phyloP scores from a whole-genome alignment of 2,113 vertebrate genomes.

The Ondatra zibethicus region DNA sequence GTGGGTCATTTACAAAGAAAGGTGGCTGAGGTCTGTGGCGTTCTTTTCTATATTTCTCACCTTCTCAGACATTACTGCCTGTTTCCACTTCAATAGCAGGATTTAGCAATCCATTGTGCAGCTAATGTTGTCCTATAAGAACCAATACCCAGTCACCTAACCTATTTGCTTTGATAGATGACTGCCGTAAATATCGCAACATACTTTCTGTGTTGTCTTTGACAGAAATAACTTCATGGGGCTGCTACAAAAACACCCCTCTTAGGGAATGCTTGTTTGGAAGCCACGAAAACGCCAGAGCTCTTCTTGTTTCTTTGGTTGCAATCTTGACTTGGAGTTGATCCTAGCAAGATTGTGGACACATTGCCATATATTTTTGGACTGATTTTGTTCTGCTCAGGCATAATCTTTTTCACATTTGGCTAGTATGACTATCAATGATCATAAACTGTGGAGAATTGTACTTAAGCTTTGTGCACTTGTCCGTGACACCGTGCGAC shows the following conservation, averaged over 20 bases:
- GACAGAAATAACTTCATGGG: background rate
- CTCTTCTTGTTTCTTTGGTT: background rate
- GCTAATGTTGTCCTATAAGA: background rate
- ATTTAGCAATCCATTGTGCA: background rate
- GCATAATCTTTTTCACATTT: background rate
- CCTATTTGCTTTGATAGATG: background rate
- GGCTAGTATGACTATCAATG: background rate
- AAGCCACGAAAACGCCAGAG: background rate
- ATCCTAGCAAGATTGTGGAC: background rate
- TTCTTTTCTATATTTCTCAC: background rate
- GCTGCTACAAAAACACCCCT: background rate
- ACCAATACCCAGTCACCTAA: background rate
- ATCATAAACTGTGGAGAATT: background rate
- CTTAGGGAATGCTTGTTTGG: background rate
- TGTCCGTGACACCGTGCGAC: background rate
- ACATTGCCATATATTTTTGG: background rate
- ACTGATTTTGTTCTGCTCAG: background rate
- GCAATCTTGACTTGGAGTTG: background rate
- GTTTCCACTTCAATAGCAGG: background rate
- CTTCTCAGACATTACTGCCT: background rate
- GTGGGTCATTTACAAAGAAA: background rate
- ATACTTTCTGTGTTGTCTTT: background rate
- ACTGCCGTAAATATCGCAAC: background rate
- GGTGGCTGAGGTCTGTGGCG: background rate
- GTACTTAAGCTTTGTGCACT: background rate